These are phyloP conservation scores for Lasioglossum pauxillum DNA, from an alignment of 2,888 invertebrate species.

Conservation along the genomic window DNA sequence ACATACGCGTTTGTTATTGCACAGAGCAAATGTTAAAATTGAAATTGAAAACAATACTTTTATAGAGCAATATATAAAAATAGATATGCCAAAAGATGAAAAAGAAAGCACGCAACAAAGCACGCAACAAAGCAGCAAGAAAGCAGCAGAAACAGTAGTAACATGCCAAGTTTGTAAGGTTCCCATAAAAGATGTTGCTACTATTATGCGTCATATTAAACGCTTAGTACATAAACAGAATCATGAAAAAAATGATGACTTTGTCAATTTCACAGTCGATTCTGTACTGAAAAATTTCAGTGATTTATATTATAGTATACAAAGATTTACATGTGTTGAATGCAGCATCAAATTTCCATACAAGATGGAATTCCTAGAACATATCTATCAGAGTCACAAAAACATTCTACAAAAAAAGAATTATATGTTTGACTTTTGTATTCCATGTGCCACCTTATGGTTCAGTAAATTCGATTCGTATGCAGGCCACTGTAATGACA, in stretches of 20 bases:
- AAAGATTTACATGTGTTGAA: constrained; percentile 64
- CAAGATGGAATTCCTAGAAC: constrained; percentile 66
- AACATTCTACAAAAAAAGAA: rapidly evolving
- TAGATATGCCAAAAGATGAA: not conserved
- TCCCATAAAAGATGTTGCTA: rapidly evolving
- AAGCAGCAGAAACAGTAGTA: not conserved
- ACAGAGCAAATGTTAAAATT: not conserved
- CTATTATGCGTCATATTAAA: constrained; percentile 14
- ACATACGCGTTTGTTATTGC: constrained; percentile 20
- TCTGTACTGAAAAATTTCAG: constrained; percentile 26
- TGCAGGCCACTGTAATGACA: constrained; percentile 63
- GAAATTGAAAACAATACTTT: not conserved
- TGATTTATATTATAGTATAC: constrained; percentile 65
- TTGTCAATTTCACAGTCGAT: not conserved
- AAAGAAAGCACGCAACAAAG: not conserved
- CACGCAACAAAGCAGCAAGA: not conserved
- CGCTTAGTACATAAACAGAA: not conserved
- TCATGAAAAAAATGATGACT: not conserved
- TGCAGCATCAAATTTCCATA: constrained; percentile 50
- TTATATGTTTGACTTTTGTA: constrained; percentile 65
- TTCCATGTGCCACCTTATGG: constrained; percentile 74
- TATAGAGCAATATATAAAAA: constrained; percentile 16
- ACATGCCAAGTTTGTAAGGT: constrained; percentile 33
- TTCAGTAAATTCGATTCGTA: constrained; percentile 56
- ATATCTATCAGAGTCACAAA: constrained; percentile 59